Percentiles rank a stretch among this genome's conserved stretches.
Evolutionary conservation across 2,113 vertebrate genomes (phyloP).

Genomic region (Myiozetetes cayanensis): DNA sequence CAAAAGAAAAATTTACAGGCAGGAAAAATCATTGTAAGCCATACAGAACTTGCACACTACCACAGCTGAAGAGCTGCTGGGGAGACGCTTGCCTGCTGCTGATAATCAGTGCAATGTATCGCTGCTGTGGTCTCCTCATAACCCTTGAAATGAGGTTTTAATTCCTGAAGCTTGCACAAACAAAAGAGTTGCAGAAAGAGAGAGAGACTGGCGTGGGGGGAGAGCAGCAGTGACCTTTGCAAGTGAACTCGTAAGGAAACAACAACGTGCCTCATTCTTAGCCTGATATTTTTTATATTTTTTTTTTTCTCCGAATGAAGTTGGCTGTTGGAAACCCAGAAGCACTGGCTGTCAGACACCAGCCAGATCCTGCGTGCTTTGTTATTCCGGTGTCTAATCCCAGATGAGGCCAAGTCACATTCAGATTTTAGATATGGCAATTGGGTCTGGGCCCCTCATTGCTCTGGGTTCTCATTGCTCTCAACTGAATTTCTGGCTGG

Average conservation of each 20-base stretch:
- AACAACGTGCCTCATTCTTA: not conserved
- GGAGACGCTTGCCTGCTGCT: conserved; percentile 12
- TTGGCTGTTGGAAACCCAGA: conserved; percentile 12
- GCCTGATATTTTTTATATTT: not conserved
- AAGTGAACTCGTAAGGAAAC: conserved; percentile 29
- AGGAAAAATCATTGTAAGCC: not conserved
- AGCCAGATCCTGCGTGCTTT: not conserved
- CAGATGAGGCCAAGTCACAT: not conserved
- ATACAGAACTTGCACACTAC: not conserved
- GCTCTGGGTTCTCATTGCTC: not conserved
- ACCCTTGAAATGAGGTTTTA: conserved; percentile 57
- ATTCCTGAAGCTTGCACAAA: conserved; percentile 56
- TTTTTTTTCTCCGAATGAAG: not conserved
- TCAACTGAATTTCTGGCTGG: not conserved
- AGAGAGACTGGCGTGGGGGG: not conserved
- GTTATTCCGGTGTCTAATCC: not conserved
- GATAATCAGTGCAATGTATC: conserved; percentile 12
- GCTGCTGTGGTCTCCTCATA: conserved; percentile 32
- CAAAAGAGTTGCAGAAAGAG: conserved; percentile 26
- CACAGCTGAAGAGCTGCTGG: not conserved
- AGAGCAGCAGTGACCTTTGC: conserved; percentile 44
- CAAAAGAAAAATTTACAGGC: not conserved
- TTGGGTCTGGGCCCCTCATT: not conserved
- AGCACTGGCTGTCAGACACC: not conserved
- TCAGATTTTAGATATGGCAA: not conserved